phyloP scores from a whole-genome alignment of 2,888 invertebrate genomes.

The Plebejus argus region DNA sequence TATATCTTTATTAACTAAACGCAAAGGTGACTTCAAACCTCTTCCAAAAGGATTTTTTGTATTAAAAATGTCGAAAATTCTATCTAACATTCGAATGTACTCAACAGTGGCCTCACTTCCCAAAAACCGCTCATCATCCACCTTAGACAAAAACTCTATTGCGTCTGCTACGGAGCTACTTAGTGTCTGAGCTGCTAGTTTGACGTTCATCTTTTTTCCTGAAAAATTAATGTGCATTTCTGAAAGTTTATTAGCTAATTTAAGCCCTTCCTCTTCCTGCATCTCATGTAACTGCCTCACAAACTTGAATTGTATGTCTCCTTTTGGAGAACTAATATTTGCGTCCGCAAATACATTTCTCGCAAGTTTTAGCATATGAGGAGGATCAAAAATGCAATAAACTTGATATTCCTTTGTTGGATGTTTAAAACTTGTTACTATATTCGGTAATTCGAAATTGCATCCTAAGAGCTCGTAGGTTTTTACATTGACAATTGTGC shows the following conservation, averaged over 20 bases:
- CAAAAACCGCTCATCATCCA: background rate
- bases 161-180: slow-evolving; percentile 22
- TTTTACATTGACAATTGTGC: slow-evolving; percentile 1
- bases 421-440: slow-evolving; percentile 10
- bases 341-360: slow-evolving; percentile 20
- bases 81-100: slow-evolving; percentile 15
- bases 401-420: background rate
- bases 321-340: background rate
- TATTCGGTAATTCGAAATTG: background rate
- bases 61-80: slow-evolving; percentile 28
- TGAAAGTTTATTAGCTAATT: slow-evolving; percentile 17
- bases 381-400: slow-evolving; percentile 12
- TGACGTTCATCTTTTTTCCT: slow-evolving; percentile 22
- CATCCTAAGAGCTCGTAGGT: slow-evolving; percentile 3
- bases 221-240: slow-evolving; percentile 4
- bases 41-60: slow-evolving; percentile 4
- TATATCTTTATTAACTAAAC: background rate
- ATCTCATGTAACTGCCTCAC: slow-evolving; percentile 12
- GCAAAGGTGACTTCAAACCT: background rate
- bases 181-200: slow-evolving; percentile 15
- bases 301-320: background rate
- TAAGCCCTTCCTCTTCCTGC: slow-evolving; percentile 24
- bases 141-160: slow-evolving; percentile 21
- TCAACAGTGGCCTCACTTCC: slow-evolving; percentile 30
- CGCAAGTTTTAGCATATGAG: slow-evolving; percentile 26